Evolutionary conservation across 2,113 vertebrate genomes (phyloP).

Genomic region (Apodemus sylvaticus): DNA sequence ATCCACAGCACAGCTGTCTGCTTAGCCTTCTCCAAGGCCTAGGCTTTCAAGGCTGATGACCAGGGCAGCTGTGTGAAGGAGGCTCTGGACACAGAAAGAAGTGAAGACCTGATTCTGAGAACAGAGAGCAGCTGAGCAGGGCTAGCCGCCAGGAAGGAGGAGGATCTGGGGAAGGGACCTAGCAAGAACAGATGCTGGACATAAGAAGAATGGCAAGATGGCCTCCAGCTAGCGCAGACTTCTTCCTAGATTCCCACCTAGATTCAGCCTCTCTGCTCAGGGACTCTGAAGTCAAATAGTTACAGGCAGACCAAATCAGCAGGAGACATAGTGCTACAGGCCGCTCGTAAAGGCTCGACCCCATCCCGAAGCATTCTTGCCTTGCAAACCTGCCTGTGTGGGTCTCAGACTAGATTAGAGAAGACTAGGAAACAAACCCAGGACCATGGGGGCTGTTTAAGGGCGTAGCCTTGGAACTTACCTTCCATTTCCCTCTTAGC

Average conservation of each 20-base stretch:
- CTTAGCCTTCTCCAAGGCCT: neutral
- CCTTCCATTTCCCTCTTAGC: constrained; percentile 93
- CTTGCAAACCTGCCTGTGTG: neutral
- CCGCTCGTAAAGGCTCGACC: accelerated
- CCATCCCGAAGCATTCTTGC: neutral
- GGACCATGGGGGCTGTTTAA: neutral
- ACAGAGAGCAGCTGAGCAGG: neutral
- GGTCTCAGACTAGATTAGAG: neutral
- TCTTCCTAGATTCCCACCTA: accelerated
- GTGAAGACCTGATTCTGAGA: neutral
- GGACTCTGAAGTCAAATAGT: accelerated
- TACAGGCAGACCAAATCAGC: neutral
- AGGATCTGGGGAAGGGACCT: neutral
- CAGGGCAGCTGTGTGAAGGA: neutral
- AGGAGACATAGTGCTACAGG: neutral
- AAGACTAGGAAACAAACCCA: neutral
- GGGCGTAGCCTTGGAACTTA: neutral
- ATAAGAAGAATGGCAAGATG: accelerated
- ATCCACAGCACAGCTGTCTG: neutral
- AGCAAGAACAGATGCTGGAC: neutral
- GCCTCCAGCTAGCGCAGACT: neutral
- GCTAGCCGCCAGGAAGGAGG: neutral
- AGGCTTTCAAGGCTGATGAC: neutral
- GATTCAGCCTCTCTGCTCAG: neutral
- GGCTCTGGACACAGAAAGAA: neutral